Conservation (phyloP, 1,140 invertebrate species). For the Brevipalpus yothersi region DNA sequence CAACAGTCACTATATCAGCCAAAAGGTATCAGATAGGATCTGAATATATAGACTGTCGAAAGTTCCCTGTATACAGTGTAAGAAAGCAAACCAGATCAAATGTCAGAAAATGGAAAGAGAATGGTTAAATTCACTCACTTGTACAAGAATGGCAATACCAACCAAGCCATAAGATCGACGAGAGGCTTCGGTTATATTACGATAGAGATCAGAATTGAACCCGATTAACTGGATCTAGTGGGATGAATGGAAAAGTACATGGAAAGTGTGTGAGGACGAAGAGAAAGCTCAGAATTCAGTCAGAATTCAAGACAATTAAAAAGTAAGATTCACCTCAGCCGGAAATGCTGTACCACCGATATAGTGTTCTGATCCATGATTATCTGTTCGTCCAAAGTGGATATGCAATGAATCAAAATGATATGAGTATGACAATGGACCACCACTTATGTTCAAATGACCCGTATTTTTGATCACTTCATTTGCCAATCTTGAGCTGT, state of each 20-base stretch:
- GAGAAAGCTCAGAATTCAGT: not conserved
- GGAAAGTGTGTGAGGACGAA: not conserved
- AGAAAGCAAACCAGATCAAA: no score
- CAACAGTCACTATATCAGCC: no score
- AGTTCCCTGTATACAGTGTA: no score
- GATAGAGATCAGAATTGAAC: constrained; percentile 87
- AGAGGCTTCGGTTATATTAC: constrained; percentile 77
- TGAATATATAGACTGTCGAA: no score
- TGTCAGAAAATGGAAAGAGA: not conserved
- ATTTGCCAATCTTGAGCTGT: constrained; percentile 35
- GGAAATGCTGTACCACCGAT: constrained; percentile 80
- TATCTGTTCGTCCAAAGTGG: constrained; percentile 67
- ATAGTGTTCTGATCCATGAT: constrained; percentile 69
- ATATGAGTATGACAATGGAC: constrained; percentile 81
- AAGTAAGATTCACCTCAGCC: constrained; percentile 43
- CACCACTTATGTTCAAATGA: constrained; percentile 62
- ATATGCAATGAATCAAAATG: constrained; percentile 83
- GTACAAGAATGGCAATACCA: constrained; percentile 67
- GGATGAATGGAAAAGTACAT: constrained; percentile 28
- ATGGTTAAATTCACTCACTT: constrained; percentile 3
- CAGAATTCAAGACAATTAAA: not conserved
- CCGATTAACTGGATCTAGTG: constrained; percentile 85
- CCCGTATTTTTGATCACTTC: constrained; percentile 13
- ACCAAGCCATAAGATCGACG: constrained; percentile 65
- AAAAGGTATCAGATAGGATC: no score